Base-by-base conservation (phyloP, 2,797 vertebrate species). In the Hyperoplus immaculatus region DNA sequence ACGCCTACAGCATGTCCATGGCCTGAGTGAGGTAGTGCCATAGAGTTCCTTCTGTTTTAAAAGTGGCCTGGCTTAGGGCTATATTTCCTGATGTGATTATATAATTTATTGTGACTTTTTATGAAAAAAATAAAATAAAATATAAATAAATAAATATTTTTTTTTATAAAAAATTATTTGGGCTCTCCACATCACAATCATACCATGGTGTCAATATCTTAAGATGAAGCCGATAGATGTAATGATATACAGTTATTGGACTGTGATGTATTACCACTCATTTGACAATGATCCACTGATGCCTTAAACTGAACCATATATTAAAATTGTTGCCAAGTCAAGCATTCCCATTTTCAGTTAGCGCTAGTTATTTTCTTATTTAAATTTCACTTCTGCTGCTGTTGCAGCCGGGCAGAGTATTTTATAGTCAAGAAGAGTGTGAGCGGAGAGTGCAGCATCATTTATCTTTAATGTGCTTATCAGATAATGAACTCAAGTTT, bases 401-500 rank as follows among this genome's bases (percentile, higher is more conserved):
- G 58, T 60, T 60, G 36, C 43, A 11, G 47, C 68, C 59, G 43
- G 69, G 59, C 81, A 10, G 14, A 75, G 8, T 45, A 11, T 61
- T 63, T 76, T 61, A 62, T 42, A 72, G 12, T 47, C 57, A 59
- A 29, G 29, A 29, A 29, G 16, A 4, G 13, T 43, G 10, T 62
- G 63, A 80, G 69, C 1, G 4, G 39, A 67, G 65, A 41, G 8
- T 57, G 61, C 69, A 41, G 9, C 36, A 69, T 80, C 29, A 69
- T 72, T 63, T 82, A 83, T 80, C 55, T 55, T 72, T 58, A 68
- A 75, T 72, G 54, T 9, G 50, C 56, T 74, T 54, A 55, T 62
- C 38, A 68, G 75, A 85, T 81, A 71, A 84, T 84, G 46, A 74
- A 80, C 49, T 83, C 55, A 49, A n/a, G 29, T 29, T 29, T 73